Conservation (phyloP, 2,113 vertebrate species). For the Pygathrix nemaeus region DNA sequence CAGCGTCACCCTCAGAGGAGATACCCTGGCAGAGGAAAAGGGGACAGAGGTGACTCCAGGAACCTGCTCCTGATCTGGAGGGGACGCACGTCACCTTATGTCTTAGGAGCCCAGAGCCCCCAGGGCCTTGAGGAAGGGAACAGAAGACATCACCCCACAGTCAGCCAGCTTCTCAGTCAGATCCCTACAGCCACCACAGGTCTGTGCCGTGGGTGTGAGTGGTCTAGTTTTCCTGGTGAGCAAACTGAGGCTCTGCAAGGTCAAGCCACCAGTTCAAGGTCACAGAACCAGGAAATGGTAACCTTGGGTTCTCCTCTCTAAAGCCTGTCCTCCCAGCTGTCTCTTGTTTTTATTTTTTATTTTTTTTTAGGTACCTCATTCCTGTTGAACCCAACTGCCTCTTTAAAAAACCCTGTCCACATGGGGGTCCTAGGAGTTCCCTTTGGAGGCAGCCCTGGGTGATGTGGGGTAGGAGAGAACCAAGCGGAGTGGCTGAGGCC, state of each 20-base stretch:
- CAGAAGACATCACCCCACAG: neutral
- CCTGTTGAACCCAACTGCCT: neutral
- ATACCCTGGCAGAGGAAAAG: slow-evolving; percentile 81
- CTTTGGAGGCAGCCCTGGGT: neutral
- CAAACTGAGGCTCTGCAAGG: slow-evolving; percentile 1
- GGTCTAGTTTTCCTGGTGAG: neutral
- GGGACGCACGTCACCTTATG: neutral
- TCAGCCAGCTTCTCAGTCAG: neutral
- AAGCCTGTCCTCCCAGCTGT: neutral
- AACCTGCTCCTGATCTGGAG: neutral
- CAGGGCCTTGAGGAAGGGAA: neutral
- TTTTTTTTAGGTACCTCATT: too few relatives aligned
- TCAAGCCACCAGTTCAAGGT: slow-evolving; percentile 58
- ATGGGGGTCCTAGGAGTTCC: neutral
- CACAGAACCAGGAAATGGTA: neutral
- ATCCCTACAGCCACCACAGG: neutral
- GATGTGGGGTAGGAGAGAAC: neutral
- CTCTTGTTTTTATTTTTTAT: neutral
- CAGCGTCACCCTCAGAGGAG: slow-evolving; percentile 83
- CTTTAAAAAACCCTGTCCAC: neutral
- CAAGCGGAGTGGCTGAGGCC: neutral
- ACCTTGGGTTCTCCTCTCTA: neutral
- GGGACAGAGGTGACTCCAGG: neutral
- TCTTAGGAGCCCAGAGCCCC: neutral
- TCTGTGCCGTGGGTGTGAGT: neutral